Evolutionary conservation across 2,888 invertebrate species (phyloP).

Genomic region (Polydrusus pterygomalis): DNA sequence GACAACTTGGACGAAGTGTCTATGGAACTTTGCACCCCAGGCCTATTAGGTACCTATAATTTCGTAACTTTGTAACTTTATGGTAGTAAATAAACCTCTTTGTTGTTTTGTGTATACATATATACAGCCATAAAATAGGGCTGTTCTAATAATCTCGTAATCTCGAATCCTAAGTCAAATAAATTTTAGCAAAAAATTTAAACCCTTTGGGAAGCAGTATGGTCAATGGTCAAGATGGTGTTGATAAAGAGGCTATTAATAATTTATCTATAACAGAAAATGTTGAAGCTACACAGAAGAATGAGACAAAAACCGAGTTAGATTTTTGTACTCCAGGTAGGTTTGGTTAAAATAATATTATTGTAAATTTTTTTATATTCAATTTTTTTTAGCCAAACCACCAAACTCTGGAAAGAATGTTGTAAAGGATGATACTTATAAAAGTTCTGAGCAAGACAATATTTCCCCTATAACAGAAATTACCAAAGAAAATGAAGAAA

Average conservation of each 20-base stretch:
- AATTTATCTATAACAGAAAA: not conserved
- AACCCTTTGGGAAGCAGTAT: not conserved
- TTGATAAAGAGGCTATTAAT: not conserved
- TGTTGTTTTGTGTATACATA: too few species aligned
- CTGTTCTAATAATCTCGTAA: too few species aligned
- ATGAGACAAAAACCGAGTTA: not conserved
- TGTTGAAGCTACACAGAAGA: not conserved
- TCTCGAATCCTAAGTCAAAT: too few species aligned
- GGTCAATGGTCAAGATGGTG: not conserved
- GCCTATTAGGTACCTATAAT: not conserved
- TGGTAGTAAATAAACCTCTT: too few species aligned
- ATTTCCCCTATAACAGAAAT: not conserved
- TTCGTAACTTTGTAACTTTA: not conserved
- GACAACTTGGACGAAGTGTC: conserved; percentile 29
- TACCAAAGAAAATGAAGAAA: not conserved
- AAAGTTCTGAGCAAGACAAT: not conserved
- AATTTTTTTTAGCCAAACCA: conserved; percentile 20
- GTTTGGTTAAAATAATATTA: not conserved
- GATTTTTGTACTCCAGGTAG: conserved; percentile 27
- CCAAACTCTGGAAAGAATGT: not conserved
- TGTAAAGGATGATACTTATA: conserved; percentile 19
- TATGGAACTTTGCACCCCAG: conserved; percentile 26
- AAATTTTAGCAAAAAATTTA: conserved; percentile 1
- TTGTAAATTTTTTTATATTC: not conserved
- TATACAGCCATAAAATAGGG: too few species aligned